Conservation (phyloP, 2,888 invertebrate genomes). For the Pandemis cinnamomeana region DNA sequence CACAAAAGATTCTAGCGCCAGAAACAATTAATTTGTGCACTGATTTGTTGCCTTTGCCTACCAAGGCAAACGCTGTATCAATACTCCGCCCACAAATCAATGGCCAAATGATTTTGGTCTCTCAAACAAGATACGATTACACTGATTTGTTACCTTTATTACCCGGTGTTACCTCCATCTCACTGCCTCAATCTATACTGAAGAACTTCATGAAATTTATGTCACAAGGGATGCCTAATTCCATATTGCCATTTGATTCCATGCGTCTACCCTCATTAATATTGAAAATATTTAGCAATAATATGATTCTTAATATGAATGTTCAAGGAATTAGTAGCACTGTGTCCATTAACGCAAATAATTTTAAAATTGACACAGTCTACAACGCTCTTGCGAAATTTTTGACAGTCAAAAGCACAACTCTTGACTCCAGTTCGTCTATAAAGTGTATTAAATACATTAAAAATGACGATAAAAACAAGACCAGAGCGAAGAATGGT, state of each 20-base stretch:
- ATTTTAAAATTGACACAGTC: constrained; percentile 36
- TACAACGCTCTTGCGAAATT: constrained; percentile 24
- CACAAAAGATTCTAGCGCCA: neutral
- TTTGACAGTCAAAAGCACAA: neutral
- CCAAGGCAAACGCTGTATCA: neutral
- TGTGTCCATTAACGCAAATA: constrained; percentile 10
- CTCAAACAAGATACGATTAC: constrained; percentile 5
- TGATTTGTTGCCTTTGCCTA: neutral
- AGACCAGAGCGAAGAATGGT: neutral
- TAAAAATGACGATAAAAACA: constrained; percentile 7
- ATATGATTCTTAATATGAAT: constrained; percentile 14
- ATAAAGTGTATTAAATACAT: constrained; percentile 34
- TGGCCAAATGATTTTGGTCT: neutral
- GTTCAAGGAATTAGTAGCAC: constrained; percentile 16
- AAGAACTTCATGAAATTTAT: neutral
- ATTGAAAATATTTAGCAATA: constrained; percentile 32
- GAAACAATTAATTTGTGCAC: neutral
- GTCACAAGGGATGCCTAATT: neutral
- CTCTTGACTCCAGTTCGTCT: neutral
- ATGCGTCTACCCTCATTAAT: neutral
- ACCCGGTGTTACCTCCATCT: neutral
- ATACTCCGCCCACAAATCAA: neutral
- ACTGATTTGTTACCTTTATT: constrained; percentile 19
- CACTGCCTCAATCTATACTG: neutral
- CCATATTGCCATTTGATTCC: neutral